These are phyloP conservation scores for Strigamia crassipes DNA, from an alignment of 2,888 invertebrate genomes.

Conservation along the genomic window DNA sequence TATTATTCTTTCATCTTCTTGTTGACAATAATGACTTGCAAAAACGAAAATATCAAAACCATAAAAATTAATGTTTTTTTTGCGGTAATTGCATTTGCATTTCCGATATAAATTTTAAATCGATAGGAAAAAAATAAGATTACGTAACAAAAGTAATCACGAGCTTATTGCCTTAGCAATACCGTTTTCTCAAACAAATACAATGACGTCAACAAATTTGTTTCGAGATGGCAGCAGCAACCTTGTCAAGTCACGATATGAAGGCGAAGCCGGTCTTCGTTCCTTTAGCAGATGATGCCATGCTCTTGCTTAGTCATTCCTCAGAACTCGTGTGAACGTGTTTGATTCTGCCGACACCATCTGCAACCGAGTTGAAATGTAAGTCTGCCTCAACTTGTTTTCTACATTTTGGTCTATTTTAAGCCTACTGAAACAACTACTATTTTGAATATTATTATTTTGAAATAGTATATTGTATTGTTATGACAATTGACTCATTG, in stretches of 20 bases:
- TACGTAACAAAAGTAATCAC: not conserved
- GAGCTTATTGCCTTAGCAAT: not conserved
- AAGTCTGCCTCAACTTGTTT: not conserved
- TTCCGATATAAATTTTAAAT: not conserved
- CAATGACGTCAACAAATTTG: constrained; percentile 26
- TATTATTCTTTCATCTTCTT: too few relatives aligned
- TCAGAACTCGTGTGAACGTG: not conserved
- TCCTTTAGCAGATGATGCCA: constrained; percentile 36
- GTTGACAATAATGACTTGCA: too few relatives aligned
- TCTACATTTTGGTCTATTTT: not conserved
- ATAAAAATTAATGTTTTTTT: not conserved
- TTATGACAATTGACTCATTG: not conserved
- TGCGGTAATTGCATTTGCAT: not conserved
- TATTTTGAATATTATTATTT: not conserved
- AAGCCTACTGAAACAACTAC: not conserved
- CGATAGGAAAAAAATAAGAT: not conserved
- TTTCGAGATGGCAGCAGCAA: constrained; percentile 40
- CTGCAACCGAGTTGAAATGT: not conserved
- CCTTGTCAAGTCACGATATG: constrained; percentile 15
- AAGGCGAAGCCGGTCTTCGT: constrained; percentile 29
- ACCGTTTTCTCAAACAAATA: not conserved
- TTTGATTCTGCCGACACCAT: not conserved
- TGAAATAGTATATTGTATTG: not conserved
- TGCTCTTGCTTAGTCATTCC: constrained; percentile 42
- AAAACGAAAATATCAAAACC: too few relatives aligned